Conservation (phyloP, 1,140 invertebrate species). For the Cotesia chilonis region DNA sequence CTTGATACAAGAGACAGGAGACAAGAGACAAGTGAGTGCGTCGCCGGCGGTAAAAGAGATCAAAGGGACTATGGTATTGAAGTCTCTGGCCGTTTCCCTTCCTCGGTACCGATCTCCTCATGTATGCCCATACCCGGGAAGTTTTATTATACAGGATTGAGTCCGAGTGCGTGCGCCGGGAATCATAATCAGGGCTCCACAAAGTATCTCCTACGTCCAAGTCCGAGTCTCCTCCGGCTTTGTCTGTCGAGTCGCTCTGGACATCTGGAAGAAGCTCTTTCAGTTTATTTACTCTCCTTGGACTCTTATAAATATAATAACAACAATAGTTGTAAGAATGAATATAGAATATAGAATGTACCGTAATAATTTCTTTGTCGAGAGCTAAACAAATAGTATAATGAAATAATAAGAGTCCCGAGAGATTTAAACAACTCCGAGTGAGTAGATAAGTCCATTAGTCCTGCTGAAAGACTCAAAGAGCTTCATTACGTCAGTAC, state of each 20-base stretch:
- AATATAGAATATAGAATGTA: too few relatives aligned
- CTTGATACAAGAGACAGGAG: not conserved
- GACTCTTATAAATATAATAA: not conserved
- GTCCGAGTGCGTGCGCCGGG: slow-evolving; percentile 31
- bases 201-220: not conserved
- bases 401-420: too few relatives aligned
- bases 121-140: slow-evolving; percentile 33
- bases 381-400: too few relatives aligned
- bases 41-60: slow-evolving; percentile 28
- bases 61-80: slow-evolving; percentile 32
- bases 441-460: slow-evolving; percentile 29
- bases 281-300: not conserved
- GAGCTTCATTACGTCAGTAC: not conserved
- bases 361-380: too few relatives aligned
- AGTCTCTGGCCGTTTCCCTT: slow-evolving; percentile 27
- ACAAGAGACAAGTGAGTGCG: slow-evolving; percentile 12
- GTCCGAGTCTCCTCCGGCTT: slow-evolving; percentile 3
- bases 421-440: too few relatives aligned
- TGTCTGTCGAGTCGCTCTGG: not conserved
- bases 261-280: too few relatives aligned
- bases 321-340: too few relatives aligned
- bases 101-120: slow-evolving; percentile 26
- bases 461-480: slow-evolving; percentile 8
- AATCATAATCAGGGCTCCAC: slow-evolving; percentile 31
- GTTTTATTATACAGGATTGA: slow-evolving; percentile 35